Conservation (phyloP, 1,140 invertebrate genomes). For the Sarcophaga bullata region DNA sequence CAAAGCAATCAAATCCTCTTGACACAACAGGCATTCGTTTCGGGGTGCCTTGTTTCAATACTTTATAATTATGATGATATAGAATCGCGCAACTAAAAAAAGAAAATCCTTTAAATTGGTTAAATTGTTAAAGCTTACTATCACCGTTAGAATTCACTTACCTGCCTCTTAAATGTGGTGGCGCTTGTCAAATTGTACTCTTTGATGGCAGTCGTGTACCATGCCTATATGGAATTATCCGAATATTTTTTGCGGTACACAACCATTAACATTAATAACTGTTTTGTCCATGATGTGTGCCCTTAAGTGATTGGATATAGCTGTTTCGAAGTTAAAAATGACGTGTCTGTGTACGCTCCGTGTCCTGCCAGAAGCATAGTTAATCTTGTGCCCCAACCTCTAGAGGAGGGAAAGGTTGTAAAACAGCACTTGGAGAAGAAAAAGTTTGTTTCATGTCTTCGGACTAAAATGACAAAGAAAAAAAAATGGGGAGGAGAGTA, state of each 20-base stretch:
- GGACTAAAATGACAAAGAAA: conserved; percentile 39
- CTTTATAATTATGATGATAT: conserved; percentile 72
- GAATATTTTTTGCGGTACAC: conserved; percentile 72
- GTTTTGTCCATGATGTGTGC: conserved; percentile 65
- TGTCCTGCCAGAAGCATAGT: conserved; percentile 70
- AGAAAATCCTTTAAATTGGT: background rate
- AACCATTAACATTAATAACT: conserved; percentile 72
- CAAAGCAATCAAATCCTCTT: conserved; percentile 70
- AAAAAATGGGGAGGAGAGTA: background rate
- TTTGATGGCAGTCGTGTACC: conserved; percentile 72
- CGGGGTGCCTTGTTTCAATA: conserved; percentile 53
- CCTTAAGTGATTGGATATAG: conserved; percentile 72
- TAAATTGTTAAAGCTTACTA: background rate
- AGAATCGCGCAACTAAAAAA: conserved; percentile 64
- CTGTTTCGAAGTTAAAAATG: conserved; percentile 73
- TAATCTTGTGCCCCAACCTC: conserved; percentile 60
- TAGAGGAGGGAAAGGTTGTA: conserved; percentile 44
- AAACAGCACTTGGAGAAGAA: conserved; percentile 49
- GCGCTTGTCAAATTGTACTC: conserved; percentile 67
- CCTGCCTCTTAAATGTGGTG: conserved; percentile 67
- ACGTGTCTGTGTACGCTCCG: conserved; percentile 69
- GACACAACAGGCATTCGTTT: conserved; percentile 68
- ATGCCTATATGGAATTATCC: conserved; percentile 73
- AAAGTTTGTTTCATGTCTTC: conserved; percentile 52
- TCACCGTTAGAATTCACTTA: conserved; percentile 54